phyloP scores from a whole-genome alignment of 2,113 vertebrate species.

The Rousettus leschenaultii region DNA sequence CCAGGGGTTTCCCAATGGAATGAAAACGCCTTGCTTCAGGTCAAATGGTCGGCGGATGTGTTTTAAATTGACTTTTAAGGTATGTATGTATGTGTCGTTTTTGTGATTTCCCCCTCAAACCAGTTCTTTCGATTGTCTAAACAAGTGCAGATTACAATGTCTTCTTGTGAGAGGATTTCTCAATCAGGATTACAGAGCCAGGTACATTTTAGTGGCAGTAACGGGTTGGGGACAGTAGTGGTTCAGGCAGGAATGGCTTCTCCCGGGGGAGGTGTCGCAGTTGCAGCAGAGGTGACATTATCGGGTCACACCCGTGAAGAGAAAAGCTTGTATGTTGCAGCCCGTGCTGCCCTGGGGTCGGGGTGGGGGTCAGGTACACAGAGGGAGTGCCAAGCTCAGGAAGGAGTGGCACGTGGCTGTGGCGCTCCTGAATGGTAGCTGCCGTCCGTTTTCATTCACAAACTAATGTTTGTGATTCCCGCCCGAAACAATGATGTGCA shows the following conservation, averaged over 20 bases:
- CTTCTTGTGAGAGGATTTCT: neutral
- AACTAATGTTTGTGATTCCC: neutral
- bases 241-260: neutral
- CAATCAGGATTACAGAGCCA: neutral
- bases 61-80: neutral
- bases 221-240: too few relatives aligned
- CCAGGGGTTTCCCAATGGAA: neutral
- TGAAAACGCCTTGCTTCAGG: neutral
- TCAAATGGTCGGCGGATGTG: neutral
- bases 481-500: neutral
- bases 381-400: neutral
- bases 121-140: neutral
- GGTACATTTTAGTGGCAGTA: neutral
- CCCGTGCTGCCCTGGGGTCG: neutral
- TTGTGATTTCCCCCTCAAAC: neutral
- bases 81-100: neutral
- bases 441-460: neutral
- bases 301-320: neutral
- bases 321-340: too few relatives aligned
- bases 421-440: neutral
- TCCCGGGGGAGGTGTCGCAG: too few relatives aligned
- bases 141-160: neutral
- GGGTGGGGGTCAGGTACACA: fast-evolving
- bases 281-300: too few relatives aligned
- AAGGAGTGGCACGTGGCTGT: fast-evolving